A percentile compares a stretch with the other conserved stretches of the same genome.
phyloP scores from a whole-genome alignment of 2,113 vertebrate genomes.

The Haliaeetus leucogaster region DNA sequence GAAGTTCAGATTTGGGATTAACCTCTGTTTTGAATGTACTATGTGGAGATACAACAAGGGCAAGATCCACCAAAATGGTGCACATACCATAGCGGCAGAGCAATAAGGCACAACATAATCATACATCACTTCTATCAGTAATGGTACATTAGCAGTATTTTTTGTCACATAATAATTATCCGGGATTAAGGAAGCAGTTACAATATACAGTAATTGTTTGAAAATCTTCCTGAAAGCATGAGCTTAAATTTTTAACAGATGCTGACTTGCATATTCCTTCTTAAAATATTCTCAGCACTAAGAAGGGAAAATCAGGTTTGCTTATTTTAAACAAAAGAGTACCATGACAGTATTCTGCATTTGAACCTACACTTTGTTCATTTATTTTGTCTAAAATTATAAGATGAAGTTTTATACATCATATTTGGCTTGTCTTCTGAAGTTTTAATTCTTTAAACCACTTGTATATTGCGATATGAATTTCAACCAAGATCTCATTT shows the following conservation, averaged over 20 bases:
- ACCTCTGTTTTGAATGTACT: not conserved
- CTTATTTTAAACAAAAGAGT: not conserved
- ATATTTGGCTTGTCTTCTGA: not conserved
- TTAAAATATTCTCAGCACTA: not conserved
- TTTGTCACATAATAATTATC: not conserved
- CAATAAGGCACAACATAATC: not conserved
- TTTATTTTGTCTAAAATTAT: not conserved
- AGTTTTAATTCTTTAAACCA: not conserved
- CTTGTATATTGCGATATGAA: not conserved
- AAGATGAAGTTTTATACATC: not conserved
- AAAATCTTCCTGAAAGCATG: not conserved
- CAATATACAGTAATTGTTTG: not conserved
- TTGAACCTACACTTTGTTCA: not conserved
- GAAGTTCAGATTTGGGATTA: constrained; percentile 20
- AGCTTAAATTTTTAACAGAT: not conserved
- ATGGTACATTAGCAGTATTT: not conserved
- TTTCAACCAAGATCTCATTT: not conserved
- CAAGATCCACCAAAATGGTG: constrained; percentile 32
- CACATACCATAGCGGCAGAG: not conserved
- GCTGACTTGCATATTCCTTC: not conserved
- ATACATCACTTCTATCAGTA: not conserved
- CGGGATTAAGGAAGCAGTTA: not conserved
- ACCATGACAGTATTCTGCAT: not conserved
- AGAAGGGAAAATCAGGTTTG: not conserved
- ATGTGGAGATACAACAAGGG: not conserved